Base-by-base conservation (phyloP, 2,113 vertebrate species). In the Loxodonta africana region DNA sequence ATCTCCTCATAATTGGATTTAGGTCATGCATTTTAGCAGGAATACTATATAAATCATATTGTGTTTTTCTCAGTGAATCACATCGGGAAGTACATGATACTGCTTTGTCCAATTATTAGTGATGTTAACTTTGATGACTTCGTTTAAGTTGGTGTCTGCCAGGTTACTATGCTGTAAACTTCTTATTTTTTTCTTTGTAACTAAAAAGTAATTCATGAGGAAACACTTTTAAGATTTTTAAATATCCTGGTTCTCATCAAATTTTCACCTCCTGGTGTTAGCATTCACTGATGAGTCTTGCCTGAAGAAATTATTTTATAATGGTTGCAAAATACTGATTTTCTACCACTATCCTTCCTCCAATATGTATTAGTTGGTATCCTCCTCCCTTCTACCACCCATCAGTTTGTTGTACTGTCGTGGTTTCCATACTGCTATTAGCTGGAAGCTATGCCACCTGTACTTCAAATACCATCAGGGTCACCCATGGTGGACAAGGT, bases 1-100 rank as follows among this genome's bases (percentile, higher is more conserved):
- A 88, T 60, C 53, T 96, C 71, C 65, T 73, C 33, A 77, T 51
- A 83, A 88, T 93, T 80, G 90, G 77, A 88, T 69, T 95, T 83
- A 81, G n/a, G 2, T 88, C 80, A 67, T 53, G 46, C 2, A 23
- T 65, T 88, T 65, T 25, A 74, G 46, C n/a, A 95, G 46, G 18
- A 65, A 94, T 81, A 46, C n/a, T 78, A 93, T 57, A 63, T 44
- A 94, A 84, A 44, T 63, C 5, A 85, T 69, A 44, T 1, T 41
- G 9, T 83, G 30, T 51, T 94, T 25, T 87, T 92, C 65, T 84
- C n/a, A 37, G 11, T 37, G 51, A 23, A 53, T 63, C 67, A 37
- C 33, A 87, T 85, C 51, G 94, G 26, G 62, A 92, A 87, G 62
- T 44, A 83, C 18, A 37, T 69, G 26, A 84, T 53, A 44, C 17